Evolutionary conservation across 2,113 vertebrate genomes (phyloP).

Genomic region (Elachura formosa): DNA sequence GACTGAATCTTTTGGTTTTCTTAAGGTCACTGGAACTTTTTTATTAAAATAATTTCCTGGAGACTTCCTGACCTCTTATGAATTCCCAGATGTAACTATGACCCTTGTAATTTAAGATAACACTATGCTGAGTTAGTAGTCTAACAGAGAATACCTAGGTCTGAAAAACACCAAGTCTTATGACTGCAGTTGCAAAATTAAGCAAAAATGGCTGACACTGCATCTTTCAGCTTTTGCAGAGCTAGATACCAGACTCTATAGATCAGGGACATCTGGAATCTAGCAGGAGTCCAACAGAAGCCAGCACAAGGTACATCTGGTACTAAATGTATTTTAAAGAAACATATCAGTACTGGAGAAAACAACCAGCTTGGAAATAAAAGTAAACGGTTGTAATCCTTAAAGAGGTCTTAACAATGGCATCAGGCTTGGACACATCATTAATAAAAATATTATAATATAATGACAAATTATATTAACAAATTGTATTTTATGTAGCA

Average conservation of each 20-base stretch:
- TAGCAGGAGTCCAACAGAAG: background rate
- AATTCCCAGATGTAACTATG: constrained; percentile 12
- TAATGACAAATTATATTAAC: background rate
- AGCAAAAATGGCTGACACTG: background rate
- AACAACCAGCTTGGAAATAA: background rate
- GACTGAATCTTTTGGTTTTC: background rate
- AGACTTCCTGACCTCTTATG: background rate
- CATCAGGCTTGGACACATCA: background rate
- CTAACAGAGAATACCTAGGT: background rate
- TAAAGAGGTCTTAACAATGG: background rate
- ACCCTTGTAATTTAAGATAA: background rate
- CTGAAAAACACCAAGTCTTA: background rate
- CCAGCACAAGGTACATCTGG: background rate
- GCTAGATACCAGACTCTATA: background rate
- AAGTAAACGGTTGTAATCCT: background rate
- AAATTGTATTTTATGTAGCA: background rate
- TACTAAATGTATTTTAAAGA: background rate
- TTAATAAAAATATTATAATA: background rate
- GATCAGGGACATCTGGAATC: background rate
- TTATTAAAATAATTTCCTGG: constrained; percentile 5
- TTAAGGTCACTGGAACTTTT: background rate
- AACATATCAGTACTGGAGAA: background rate
- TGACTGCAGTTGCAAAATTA: background rate
- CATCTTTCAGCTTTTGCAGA: background rate
- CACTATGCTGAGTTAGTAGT: background rate